phyloP scores from a whole-genome alignment of 2,888 invertebrate species.

The Lithodes maja region DNA sequence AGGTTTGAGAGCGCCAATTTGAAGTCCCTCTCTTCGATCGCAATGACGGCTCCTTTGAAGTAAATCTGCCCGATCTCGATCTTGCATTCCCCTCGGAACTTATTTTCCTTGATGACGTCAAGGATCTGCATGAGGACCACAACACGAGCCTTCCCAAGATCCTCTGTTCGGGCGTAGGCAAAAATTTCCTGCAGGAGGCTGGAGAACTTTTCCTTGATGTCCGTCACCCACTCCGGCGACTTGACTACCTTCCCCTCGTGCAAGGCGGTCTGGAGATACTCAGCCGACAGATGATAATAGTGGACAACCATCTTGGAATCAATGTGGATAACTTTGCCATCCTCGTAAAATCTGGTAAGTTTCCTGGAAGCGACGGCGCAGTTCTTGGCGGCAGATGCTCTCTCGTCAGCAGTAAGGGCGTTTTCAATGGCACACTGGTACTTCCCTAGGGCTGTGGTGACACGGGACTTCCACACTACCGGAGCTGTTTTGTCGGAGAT shows the following conservation, averaged over 20 bases:
- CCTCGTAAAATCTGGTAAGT: not conserved
- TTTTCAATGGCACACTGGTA: not conserved
- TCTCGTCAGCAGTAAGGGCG: not conserved
- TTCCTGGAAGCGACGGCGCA: not conserved
- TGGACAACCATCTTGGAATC: not conserved
- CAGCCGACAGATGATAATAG: not conserved
- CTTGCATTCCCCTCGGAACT: slow-evolving; percentile 9
- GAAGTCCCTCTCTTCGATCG: not conserved
- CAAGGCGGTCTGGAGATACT: not conserved
- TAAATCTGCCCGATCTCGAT: not conserved
- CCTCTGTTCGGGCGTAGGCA: not conserved
- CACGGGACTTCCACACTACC: not conserved
- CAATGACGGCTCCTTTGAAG: not conserved
- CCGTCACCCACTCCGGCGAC: not conserved
- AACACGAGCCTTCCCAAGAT: not conserved
- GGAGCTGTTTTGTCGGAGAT: not conserved
- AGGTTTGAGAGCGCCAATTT: not conserved
- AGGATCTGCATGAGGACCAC: not conserved
- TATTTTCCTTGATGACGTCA: not conserved
- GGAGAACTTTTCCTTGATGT: not conserved
- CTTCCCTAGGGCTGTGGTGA: not conserved
- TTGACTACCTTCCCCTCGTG: not conserved
- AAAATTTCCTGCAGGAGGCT: not conserved
- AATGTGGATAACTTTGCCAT: not conserved
- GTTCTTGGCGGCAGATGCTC: not conserved